Conservation (phyloP, 2,888 invertebrate genomes). For the Tetragonisca angustula region DNA sequence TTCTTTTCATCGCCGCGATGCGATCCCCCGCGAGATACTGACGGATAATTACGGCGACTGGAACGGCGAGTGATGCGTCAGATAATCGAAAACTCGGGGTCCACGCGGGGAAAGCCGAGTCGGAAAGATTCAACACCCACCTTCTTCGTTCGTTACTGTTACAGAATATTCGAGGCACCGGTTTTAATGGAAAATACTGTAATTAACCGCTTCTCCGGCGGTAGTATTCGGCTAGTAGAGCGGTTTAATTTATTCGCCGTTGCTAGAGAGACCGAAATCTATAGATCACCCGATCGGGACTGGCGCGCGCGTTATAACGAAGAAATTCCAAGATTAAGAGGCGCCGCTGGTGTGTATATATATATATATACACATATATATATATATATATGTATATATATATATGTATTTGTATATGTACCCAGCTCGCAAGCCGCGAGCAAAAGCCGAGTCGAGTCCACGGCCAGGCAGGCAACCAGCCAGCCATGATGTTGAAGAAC, state of each 20-base stretch:
- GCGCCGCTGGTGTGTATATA: constrained; percentile 51
- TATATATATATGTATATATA: too few relatives aligned
- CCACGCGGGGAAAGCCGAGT: not conserved
- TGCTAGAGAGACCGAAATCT: constrained; percentile 33
- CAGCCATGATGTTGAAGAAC: constrained; percentile 40
- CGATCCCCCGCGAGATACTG: constrained; percentile 1
- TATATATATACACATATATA: too few relatives aligned
- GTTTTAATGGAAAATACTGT: constrained; percentile 39
- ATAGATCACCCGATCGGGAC: constrained; percentile 62
- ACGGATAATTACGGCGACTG: not conserved
- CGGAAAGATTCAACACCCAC: not conserved
- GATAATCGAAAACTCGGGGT: not conserved
- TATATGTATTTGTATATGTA: too few relatives aligned
- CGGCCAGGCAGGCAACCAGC: not conserved
- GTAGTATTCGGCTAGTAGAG: not conserved
- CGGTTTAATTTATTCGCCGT: constrained; percentile 49
- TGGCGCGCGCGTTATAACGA: constrained; percentile 72
- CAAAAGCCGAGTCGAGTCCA: not conserved
- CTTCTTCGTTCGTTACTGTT: not conserved
- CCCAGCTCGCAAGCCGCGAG: not conserved
- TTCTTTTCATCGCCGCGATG: not conserved
- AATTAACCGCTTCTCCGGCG: constrained; percentile 40
- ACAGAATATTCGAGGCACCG: not conserved
- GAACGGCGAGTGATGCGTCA: constrained; percentile 8
- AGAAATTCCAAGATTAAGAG: constrained; percentile 72